Evolutionary conservation across 2,113 vertebrate genomes (phyloP), one percentile per base, ranked within the genome.

Genomic region (Xerus inauris): DNA sequence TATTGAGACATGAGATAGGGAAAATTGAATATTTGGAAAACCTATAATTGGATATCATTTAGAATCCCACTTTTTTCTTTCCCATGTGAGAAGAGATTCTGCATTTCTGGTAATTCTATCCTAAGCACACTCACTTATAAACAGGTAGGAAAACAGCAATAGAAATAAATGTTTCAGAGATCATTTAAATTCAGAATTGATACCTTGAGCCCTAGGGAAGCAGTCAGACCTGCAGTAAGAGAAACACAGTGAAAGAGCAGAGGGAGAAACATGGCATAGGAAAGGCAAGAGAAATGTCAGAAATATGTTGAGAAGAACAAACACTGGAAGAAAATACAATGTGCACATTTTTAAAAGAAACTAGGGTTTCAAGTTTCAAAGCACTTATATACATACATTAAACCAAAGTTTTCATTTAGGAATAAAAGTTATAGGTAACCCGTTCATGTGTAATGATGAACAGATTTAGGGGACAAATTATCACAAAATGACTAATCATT

Each of bases 161-260:
- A 97, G 80, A 95, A 95, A 87, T 90, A 94, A 93, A 93, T 19
- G 20, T 47, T 87, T 85, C 17, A 94, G 77, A 94, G 47, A 77
- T 77, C 35, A 80, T 93, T 96, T 94, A 94, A 95, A 94, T 93
- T 96, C 79, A 95, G 45, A 89, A 72, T 79, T 90, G 69, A 76
- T 91, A 84, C 19, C 51, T 77, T 90, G 62, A 88, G 71, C 59
- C 87, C 30, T 40, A 89, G 51, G 64, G 79, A 96, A 96, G 87
- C 76, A 95, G 79, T 77, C 11, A 94, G 45, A 84, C 24, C 40
- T 89, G 10, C n/a, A 94, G 38, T 20, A 82, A 90, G 40, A 91
- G 59, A 76, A 67, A 89, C 6, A 17, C 8, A 40, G 7, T 95
- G 73, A 83, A 83, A 82, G 4, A 62, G 42, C 86, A 57, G 49